Base-by-base conservation (phyloP, 2,113 vertebrate species). In the Stercorarius parasiticus region DNA sequence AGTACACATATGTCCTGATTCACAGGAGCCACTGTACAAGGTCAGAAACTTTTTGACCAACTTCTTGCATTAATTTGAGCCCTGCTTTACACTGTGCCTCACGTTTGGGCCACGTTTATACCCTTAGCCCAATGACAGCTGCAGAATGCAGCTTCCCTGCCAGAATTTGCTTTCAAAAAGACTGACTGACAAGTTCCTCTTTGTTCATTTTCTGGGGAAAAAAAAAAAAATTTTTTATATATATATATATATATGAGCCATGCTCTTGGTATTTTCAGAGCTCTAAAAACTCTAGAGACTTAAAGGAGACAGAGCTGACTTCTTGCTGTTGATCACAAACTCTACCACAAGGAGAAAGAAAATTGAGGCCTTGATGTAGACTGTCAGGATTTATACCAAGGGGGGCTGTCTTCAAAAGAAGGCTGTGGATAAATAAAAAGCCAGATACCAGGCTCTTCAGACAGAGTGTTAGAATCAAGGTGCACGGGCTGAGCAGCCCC, bases 181-280 rank as follows among this genome's bases (percentile, higher is more conserved):
- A 94, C 88, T 96, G 97, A 97, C 88, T 98, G 97, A 97, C 94
- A 98, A 97, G 93, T 86, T 95, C 65, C 77, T 87, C 50, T 94
- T 96, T 97, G 86, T 92, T 95, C 61, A 21, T 90, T 96, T 97
- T 93, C 87, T 26, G 38, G 72, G 49, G 16, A 58, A 86, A 92
- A 90, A 97, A 96, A 84, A 34, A 36, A n/a, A n/a, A n/a, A n/a
- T n/a, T n/a, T n/a, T 5, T 10, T 34, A 15, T 6, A 12, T 27
- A 64, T 61, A 85, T 45, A 64, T 96, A 92, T 96, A n/a, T 53
- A 45, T 66, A 8, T 96, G 87, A 96, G 94, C 98, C 97, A 87
- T 18, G 94, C 89, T 98, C 59, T 89, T 96, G 85, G 77, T 98
- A 97, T 98, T 98, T 97, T 96, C 97, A 98, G 97, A 98, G 86